Base-by-base conservation (phyloP, 53 echinoderm and acorn worm genomes). In the Actinopyga echinites region DNA sequence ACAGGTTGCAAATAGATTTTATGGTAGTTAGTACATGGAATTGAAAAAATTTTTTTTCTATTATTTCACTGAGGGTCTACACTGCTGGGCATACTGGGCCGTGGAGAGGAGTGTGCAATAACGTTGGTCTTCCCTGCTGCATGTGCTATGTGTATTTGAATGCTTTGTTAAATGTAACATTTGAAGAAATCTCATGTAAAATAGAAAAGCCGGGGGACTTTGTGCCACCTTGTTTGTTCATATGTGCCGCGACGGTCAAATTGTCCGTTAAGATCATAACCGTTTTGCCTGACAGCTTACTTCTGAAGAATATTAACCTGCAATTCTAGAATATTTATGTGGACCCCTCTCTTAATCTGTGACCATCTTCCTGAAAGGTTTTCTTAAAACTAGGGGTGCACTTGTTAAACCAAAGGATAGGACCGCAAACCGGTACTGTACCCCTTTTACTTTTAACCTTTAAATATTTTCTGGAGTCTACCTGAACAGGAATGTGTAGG, bases 71-170 rank as follows among this genome's bases (percentile, higher is more conserved):
- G 61, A 60, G 61, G 1, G 61, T 60, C 61, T n/a, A 60, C 44
- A 11, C 44, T 44, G 67, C 53, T 30, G 83, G 83, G 15, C 64
- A 66, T 11, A 45, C 59, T 32, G 60, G 35, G 17, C 64, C 82
- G 40, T 40, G 83, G 65, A 53, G 65, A 13, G 45, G 64, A 83
- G 45, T 83, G 64, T 17, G 83, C 66, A 5, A 66, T 64, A 53
- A 63, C 17, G 25, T 83, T 83, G 66, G 63, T 64, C 53, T 44
- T 66, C 28, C 83, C 83, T 12, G 83, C 64, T 7, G 65, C 29
- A 43, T 83, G 30, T 4, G 67, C 56, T 45, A 65, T 52, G 2
- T 9, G 7, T 3, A 83, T 30, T 15, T 53, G 28, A 30, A 83
- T 31, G 5, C 30, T 21, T 55, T 53, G 53, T 3, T 5, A 6